Evolutionary conservation across 2,797 vertebrate genomes (phyloP), one percentile per base, ranked within the genome.

Genomic region (Nannoperca australis): DNA sequence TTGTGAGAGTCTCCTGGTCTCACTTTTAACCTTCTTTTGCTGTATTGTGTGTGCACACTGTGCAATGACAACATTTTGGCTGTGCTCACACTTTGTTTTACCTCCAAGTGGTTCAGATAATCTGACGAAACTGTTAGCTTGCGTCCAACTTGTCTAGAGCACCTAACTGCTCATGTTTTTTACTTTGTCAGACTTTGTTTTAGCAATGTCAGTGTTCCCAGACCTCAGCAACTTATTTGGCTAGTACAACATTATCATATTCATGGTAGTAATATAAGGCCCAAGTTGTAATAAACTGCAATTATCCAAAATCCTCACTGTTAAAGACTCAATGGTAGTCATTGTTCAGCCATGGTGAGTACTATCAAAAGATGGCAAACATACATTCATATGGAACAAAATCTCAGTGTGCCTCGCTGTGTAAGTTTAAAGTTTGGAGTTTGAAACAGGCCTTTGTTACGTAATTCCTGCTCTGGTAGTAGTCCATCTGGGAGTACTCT

Each of bases 401-500:
- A 63, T 78, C 40, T 59, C 32, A 18, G 18, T 32, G 47, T 51
- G 60, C 64, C 36, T 84, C 12, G 0, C 20, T 51, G 70, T 67
- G 78, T 10, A 58, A 76, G 47, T 85, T 79, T 53, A 40, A 79
- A 82, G 83, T 89, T 91, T 90, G 73, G 36, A 64, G 78, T 88
- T 88, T 85, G 73, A 87, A 92, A 84, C 82, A 84, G 81, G 79
- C 71, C 74, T 82, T 69, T 83, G 85, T 93, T 94, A 91, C 73
- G 61, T 90, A 93, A 94, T 84, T 56, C 65, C 78, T 81, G 78
- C 76, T 87, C 89, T 91, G 91, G 84, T 92, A 85, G 88, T 89
- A 82, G 82, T 91, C 92, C 92, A 94, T 94, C 93, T 93, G 92
- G 88, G 91, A 93, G 85, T 86, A 89, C 83, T 91, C 87, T 81